Evolutionary conservation across 2,888 invertebrate genomes (phyloP), one percentile per base, ranked within the genome.

Genomic region (Entomobrya proxima): DNA sequence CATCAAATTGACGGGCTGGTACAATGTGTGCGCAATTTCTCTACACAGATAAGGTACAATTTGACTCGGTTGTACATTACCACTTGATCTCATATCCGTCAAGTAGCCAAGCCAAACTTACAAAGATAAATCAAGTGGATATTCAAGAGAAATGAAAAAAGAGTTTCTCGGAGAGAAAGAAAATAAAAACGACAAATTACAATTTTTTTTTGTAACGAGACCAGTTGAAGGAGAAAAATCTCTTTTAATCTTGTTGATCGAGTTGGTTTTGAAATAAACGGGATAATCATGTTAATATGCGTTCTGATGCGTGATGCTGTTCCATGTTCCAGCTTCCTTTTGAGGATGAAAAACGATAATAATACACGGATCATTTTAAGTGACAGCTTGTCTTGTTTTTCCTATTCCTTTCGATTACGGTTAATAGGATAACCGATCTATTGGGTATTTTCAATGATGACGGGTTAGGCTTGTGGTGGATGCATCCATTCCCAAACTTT

Each of bases 201-300:
- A 32, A 11, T 50, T n/a, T 76, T 24, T 0, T 6, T 30, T 30
- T 30, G 74, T 27, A 61, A 55, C 24, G 55, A 64, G 30, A 47
- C n/a, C 13, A 32, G 21, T 18, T 37, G 55, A 55, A 64, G 44
- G 61, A 64, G 83, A 52, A 83, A 83, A 77, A 83, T 83, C 76
- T 75, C 32, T 77, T 83, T 83, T 83, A 83, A 83, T 83, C 83
- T 83, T 58, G 76, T 77, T 83, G 58, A 83, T 83, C 47, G 83
- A 40, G 27, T 21, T 24, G 7, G 2, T 52, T 2, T 50, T 50
- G 50, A 77, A 64, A 55, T 75, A 47, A 32, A 47, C 24, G 40
- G 27, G 30, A 76, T 75, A 67, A 69, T 82, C 40, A 64, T 81
- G 74, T 72, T 58, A 50, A 58, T 81, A 55, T 44, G 21, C n/a